These are phyloP conservation scores for Chirona hameri DNA, from an alignment of 2,888 invertebrate species.

Conservation along the genomic window DNA sequence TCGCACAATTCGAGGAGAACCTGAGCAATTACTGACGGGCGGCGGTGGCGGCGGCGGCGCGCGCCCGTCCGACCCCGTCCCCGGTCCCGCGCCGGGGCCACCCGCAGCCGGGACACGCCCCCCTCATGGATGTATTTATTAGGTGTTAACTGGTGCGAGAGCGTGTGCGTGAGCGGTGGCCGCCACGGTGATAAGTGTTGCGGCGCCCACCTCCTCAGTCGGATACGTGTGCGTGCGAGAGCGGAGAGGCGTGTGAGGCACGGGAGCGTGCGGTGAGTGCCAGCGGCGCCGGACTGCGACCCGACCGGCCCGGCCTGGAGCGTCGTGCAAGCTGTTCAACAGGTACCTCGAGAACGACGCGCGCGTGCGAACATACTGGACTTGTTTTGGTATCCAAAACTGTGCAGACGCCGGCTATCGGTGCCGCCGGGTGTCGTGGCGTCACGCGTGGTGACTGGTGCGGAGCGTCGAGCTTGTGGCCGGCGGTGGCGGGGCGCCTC, in stretches of 20 bases:
- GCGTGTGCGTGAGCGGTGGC: background rate
- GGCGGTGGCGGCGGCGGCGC: background rate
- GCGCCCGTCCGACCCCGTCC: background rate
- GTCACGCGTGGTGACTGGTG: background rate
- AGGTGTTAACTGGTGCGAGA: background rate
- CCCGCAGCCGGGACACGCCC: background rate
- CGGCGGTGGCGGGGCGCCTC: background rate
- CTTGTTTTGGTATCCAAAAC: slow-evolving; percentile 6
- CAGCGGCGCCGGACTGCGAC: background rate
- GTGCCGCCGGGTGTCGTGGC: no score
- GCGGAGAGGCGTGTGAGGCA: background rate
- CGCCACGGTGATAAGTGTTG: background rate
- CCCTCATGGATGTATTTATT: slow-evolving; percentile 9
- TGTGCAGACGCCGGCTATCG: background rate
- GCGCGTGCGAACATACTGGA: background rate
- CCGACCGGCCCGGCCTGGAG: background rate
- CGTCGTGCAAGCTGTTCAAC: background rate
- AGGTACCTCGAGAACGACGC: background rate
- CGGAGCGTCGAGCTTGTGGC: background rate
- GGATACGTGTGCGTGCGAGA: background rate
- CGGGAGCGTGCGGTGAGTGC: background rate
- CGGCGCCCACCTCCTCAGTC: background rate
- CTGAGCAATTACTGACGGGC: slow-evolving; percentile 12
- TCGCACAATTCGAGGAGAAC: slow-evolving; percentile 28
- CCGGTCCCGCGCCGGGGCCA: background rate